These are phyloP conservation scores for Philopedon plagiatum DNA, from an alignment of 2,888 invertebrate species.

Conservation along the genomic window DNA sequence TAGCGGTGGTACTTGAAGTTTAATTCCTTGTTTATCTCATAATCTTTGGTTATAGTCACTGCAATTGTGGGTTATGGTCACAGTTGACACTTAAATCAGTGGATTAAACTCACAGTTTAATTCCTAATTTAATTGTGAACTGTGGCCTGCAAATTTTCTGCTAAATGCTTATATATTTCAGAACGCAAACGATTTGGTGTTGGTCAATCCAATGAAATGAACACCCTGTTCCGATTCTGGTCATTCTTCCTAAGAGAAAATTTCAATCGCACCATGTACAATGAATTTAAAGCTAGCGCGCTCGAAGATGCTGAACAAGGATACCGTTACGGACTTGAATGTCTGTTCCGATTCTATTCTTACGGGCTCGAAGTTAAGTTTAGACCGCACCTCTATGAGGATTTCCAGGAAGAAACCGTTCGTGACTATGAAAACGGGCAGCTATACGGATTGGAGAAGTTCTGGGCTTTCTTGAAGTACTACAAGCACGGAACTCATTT, in stretches of 20 bases:
- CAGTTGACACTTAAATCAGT: too few relatives aligned
- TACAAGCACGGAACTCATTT: slow-evolving; percentile 86
- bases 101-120: too few relatives aligned
- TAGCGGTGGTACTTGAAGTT: too few relatives aligned
- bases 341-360: slow-evolving; percentile 96
- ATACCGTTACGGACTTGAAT: slow-evolving; percentile 90
- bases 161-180: slow-evolving; percentile 69
- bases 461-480: slow-evolving; percentile 99
- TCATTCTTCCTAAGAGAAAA: slow-evolving; percentile 99
- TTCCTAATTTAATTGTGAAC: too few relatives aligned
- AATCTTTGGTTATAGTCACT: too few relatives aligned
- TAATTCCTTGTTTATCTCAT: too few relatives aligned
- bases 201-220: slow-evolving; percentile 99
- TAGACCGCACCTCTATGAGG: slow-evolving; percentile 93
- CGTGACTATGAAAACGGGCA: slow-evolving; percentile 93
- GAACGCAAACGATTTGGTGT: slow-evolving; percentile 94
- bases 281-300: slow-evolving; percentile 94
- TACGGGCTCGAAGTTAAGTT: slow-evolving; percentile 98
- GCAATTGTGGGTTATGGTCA: too few relatives aligned
- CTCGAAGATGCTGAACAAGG: slow-evolving; percentile 93
- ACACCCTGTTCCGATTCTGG: slow-evolving; percentile 99
- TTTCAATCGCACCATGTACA: slow-evolving; percentile 98
- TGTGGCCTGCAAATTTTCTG: too few relatives aligned
- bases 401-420: slow-evolving; percentile 95
- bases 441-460: slow-evolving; percentile 98